These are phyloP conservation scores for Saxidomus purpurata DNA, from an alignment of 1,140 invertebrate species.

Conservation along the genomic window DNA sequence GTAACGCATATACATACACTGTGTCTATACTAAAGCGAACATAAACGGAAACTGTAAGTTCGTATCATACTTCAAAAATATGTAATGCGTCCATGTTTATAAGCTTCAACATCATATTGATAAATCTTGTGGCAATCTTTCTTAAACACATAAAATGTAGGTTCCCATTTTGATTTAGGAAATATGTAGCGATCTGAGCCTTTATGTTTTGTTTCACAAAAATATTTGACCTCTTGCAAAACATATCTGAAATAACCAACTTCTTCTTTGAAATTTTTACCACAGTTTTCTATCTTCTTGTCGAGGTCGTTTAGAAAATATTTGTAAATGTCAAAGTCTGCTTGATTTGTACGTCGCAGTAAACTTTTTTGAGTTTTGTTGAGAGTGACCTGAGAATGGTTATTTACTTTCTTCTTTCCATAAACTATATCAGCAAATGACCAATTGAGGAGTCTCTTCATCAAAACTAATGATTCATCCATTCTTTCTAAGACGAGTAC, in stretches of 20 bases:
- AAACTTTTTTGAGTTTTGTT: not conserved
- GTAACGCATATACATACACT: no score
- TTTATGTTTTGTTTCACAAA: not conserved
- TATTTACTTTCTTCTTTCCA: not conserved
- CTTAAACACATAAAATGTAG: no score
- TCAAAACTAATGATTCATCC: conserved; percentile 8
- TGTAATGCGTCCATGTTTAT: no score
- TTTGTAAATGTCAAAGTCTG: not conserved
- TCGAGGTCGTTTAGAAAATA: not conserved
- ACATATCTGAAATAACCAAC: not conserved
- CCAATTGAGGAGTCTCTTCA: conserved; percentile 30
- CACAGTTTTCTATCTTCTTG: not conserved
- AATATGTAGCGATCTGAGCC: no score
- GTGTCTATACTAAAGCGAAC: no score
- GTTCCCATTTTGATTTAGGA: no score
- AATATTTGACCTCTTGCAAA: not conserved
- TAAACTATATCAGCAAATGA: conserved; percentile 16
- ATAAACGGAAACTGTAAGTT: no score
- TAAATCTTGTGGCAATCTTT: no score
- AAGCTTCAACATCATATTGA: no score
- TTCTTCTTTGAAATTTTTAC: not conserved
- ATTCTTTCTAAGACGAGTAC: conserved; percentile 10
- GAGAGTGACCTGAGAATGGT: not conserved
- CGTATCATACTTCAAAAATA: no score
- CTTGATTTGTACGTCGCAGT: not conserved